Conservation (phyloP, 37 sponge, comb jelly and placozoan species). For the Halichondria panicea region DNA sequence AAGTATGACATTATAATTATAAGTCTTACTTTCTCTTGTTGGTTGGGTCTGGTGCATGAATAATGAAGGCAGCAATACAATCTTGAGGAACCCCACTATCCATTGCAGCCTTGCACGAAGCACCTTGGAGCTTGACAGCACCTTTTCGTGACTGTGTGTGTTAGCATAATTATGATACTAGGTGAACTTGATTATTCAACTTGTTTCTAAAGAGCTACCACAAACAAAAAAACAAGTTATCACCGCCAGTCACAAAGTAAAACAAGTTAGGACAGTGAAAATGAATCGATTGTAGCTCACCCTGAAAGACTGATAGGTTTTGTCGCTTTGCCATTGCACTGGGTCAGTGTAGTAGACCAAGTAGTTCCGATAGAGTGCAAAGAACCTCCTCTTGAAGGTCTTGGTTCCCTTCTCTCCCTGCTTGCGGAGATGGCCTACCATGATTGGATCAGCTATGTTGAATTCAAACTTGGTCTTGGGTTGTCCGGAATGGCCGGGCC, state of each 20-base stretch:
- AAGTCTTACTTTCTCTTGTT: conserved; percentile 74
- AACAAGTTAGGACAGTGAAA: no score
- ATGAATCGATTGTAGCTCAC: no score
- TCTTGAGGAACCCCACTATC: conserved; percentile 30
- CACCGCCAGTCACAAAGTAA: no score
- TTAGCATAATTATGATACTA: background rate
- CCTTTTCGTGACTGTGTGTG: conserved; percentile 28
- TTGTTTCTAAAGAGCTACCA: background rate
- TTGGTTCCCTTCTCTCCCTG: conserved; percentile 51
- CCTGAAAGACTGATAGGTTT: conserved; percentile 33
- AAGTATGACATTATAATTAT: background rate
- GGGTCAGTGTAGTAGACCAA: conserved; percentile 74
- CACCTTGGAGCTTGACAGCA: conserved; percentile 64
- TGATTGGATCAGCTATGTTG: conserved; percentile 57
- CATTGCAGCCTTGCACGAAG: background rate
- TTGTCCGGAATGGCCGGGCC: conserved; percentile 1
- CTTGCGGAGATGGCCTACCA: conserved; percentile 61
- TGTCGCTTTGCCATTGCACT: conserved; percentile 56
- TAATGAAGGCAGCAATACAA: conserved; percentile 42
- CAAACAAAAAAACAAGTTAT: background rate
- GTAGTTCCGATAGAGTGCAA: conserved; percentile 72
- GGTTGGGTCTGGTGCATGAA: conserved; percentile 46
- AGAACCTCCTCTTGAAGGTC: conserved; percentile 73
- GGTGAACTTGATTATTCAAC: background rate
- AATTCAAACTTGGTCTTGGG: conserved; percentile 40